phyloP scores from a whole-genome alignment of 2,888 invertebrate genomes.

The Cerceris rybyensis region DNA sequence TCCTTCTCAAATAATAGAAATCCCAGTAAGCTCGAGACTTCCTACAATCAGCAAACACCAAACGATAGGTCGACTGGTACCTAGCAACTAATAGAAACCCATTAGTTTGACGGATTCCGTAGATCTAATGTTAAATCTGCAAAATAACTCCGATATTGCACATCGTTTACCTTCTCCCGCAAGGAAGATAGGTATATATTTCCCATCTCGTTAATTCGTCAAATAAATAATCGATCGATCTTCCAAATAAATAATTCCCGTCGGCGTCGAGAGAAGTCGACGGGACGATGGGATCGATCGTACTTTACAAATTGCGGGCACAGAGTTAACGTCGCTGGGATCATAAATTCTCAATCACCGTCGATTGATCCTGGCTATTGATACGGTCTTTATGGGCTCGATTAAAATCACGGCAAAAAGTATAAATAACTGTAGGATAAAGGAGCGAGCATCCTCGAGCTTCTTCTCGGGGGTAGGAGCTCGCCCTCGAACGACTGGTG shows the following conservation, averaged over 20 bases:
- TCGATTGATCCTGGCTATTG: constrained; percentile 41
- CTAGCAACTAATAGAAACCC: too few species aligned
- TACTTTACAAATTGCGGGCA: constrained; percentile 30
- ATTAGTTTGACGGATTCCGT: too few species aligned
- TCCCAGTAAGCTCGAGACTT: too few species aligned
- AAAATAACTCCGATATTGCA: too few species aligned
- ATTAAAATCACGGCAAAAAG: constrained; percentile 52
- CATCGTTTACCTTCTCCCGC: too few species aligned
- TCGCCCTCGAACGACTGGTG: constrained; percentile 9
- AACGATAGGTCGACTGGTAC: too few species aligned
- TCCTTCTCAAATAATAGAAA: too few species aligned
- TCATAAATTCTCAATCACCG: constrained; percentile 49
- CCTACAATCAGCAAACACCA: too few species aligned
- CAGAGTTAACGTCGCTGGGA: constrained; percentile 19
- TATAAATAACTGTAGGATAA: constrained; percentile 7
- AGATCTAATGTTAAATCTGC: too few species aligned
- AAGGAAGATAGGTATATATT: too few species aligned
- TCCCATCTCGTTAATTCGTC: too few species aligned
- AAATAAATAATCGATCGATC: too few species aligned
- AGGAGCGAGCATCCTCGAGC: constrained; percentile 11
- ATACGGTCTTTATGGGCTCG: constrained; percentile 56
- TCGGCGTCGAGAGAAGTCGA: constrained; percentile 5
- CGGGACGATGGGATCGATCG: constrained; percentile 5
- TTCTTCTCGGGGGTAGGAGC: constrained; percentile 37
- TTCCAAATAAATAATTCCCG: neutral